Base-by-base conservation (phyloP, 2,888 invertebrate genomes). In the Byasa hedistus region DNA sequence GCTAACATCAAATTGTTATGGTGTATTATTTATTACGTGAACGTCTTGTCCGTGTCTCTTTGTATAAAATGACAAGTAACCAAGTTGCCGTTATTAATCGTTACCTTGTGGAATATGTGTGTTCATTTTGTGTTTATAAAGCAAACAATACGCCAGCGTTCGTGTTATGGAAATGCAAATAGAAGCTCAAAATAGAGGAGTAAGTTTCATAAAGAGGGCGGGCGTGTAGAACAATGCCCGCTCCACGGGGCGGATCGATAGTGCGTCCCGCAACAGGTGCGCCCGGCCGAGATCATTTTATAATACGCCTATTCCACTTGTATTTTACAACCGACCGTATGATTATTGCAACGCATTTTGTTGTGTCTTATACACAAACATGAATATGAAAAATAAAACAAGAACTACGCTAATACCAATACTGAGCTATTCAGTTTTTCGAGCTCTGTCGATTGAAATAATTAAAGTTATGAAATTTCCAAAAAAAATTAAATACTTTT, bases 201-300 rank as follows among this genome's bases (percentile, higher is more conserved):
- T 59, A 55, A 63, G 58, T 66, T 63, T 66, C 59, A 63, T 63
- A 66, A 66, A 55, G 66, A 58, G 68, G 66, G 69, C 67, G 66
- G 66, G 69, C 67, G 66, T 68, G 68, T 69, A 70, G 69, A 71
- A 72, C 70, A 72, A 70, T 70, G 71, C 65, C 61, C 65, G 66
- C 64, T 69, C 57, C 61, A 68, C 70, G 56, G 66, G 68, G 57
- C 66, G 63, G 69, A 70, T 72, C 72, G 69, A 72, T 72, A 72
- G 52, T 51, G 59, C 66, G 57, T 36, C 58, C 55, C 59, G 66
- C 66, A 66, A 66, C 66, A 66, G 66, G 66, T 66, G 66, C 63
- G 66, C 66, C 63, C 59, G 55, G 24, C 61, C 32, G 57, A 63
- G 66, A 66, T 63, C 54, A 55, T 66, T 63, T 54, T 52, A 59